phyloP scores from a whole-genome alignment of 2,113 vertebrate species.

The Ranitomeya variabilis region DNA sequence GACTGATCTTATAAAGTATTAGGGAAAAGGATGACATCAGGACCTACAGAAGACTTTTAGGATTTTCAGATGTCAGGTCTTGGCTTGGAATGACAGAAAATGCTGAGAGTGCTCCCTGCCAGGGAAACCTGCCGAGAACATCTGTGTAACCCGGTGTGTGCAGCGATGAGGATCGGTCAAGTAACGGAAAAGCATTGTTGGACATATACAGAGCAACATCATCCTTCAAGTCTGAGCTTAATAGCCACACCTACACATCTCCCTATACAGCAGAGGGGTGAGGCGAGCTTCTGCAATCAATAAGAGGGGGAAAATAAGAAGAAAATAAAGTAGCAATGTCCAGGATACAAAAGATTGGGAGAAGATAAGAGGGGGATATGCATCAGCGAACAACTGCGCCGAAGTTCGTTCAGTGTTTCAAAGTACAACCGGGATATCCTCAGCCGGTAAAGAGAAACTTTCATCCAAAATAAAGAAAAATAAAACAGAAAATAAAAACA shows the following conservation, averaged over 20 bases:
- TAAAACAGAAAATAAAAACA: background rate
- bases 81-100: slow-evolving; percentile 57
- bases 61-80: slow-evolving; percentile 58
- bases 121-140: slow-evolving; percentile 59
- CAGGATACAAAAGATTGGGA: background rate
- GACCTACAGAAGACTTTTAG: slow-evolving; percentile 56
- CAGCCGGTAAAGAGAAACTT: background rate
- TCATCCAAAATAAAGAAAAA: background rate
- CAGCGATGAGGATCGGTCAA: slow-evolving; percentile 32
- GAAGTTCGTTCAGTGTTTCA: background rate
- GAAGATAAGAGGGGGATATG: background rate
- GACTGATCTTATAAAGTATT: slow-evolving; percentile 51
- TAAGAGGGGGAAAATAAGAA: background rate
- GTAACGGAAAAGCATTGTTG: slow-evolving; percentile 44
- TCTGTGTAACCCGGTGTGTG: slow-evolving; percentile 54
- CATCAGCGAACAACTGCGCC: background rate
- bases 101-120: slow-evolving; percentile 28
- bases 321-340: background rate
- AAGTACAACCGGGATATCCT: background rate
- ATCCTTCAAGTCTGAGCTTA: slow-evolving; percentile 30
- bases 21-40: slow-evolving; percentile 57
- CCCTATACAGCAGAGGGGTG: background rate
- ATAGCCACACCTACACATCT: slow-evolving; percentile 8
- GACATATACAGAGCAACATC: slow-evolving; percentile 24
- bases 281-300: background rate